Percentiles rank a stretch among this genome's conserved stretches.
These are phyloP conservation scores for Dasysyrphus albostriatus DNA, from an alignment of 2,888 invertebrate genomes.

Conservation along the genomic window DNA sequence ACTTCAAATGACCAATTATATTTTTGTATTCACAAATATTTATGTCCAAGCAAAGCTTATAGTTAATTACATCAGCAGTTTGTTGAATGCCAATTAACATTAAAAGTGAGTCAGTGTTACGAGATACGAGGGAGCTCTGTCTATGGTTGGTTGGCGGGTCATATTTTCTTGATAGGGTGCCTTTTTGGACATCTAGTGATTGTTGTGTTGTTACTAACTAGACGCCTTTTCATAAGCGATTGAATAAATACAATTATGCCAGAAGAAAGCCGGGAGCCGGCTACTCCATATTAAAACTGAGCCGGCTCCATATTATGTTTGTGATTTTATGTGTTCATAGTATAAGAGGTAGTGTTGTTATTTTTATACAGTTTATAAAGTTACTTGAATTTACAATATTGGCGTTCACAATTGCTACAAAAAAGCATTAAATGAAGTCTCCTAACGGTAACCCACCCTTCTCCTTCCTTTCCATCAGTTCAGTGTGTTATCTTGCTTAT, in stretches of 20 bases:
- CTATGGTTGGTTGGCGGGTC: constrained; percentile 7
- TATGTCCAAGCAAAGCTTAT: constrained; percentile 22
- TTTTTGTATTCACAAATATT: neutral
- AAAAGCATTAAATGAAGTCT: too few relatives aligned
- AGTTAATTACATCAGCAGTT: constrained; percentile 42
- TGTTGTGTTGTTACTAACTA: neutral
- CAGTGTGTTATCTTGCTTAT: neutral
- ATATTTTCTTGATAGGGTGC: constrained; percentile 16
- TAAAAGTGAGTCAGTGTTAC: constrained; percentile 47
- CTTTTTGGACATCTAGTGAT: neutral
- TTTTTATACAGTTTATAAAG: too few relatives aligned
- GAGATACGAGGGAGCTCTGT: neutral
- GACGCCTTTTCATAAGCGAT: constrained; percentile 10
- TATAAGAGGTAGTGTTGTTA: neutral
- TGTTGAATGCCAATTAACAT: constrained; percentile 30
- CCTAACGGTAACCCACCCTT: too few relatives aligned
- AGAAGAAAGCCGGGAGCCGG: constrained; percentile 12
- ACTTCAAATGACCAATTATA: constrained; percentile 32
- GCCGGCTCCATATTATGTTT: neutral
- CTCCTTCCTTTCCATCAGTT: too few relatives aligned
- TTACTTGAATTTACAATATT: too few relatives aligned
- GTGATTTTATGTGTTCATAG: constrained; percentile 33
- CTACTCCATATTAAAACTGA: neutral
- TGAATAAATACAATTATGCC: constrained; percentile 11
- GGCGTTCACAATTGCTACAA: too few relatives aligned